A percentile compares a stretch with the other conserved stretches of the same genome.
Evolutionary conservation across 1,140 invertebrate species (phyloP).

Genomic region (Bacillus rossius): DNA sequence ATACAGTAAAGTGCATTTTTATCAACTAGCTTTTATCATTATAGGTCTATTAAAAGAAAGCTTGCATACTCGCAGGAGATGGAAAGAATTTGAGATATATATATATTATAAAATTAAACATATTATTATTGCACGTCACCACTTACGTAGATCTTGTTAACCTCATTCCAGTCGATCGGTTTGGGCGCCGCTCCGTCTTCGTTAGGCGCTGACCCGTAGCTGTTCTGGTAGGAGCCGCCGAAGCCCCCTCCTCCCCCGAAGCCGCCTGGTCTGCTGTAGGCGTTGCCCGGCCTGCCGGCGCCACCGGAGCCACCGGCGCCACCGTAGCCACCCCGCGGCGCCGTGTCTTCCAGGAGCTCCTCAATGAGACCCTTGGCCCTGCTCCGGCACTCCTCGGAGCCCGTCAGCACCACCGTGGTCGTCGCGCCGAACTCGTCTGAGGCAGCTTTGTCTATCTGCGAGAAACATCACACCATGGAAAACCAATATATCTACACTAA

Average conservation of each 20-base stretch:
- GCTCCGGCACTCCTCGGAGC: slow-evolving; percentile 44
- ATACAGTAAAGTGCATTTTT: no score
- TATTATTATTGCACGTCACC: no score
- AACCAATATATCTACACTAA: background rate
- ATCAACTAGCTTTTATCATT: no score
- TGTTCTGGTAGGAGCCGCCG: slow-evolving; percentile 27
- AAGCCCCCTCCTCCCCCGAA: slow-evolving; percentile 15
- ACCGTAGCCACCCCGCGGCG: background rate
- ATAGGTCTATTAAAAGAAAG: no score
- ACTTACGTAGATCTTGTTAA: slow-evolving; percentile 34
- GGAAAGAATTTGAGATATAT: no score
- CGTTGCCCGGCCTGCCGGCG: background rate
- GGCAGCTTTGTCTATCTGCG: background rate
- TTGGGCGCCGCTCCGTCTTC: slow-evolving; percentile 18
- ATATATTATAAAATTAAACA: no score
- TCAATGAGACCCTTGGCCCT: slow-evolving; percentile 51
- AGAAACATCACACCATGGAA: no score
- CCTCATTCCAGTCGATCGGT: slow-evolving; percentile 39
- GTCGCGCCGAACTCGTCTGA: slow-evolving; percentile 13
- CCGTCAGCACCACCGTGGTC: slow-evolving; percentile 38
- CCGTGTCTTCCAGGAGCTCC: slow-evolving; percentile 27
- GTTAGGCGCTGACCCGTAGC: slow-evolving; percentile 20
- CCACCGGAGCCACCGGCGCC: background rate
- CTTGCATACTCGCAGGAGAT: no score
- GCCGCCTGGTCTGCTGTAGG: slow-evolving; percentile 33